Evolutionary conservation across 2,797 vertebrate genomes (phyloP), one percentile per base, ranked within the genome.

Genomic region (Sparus aurata): DNA sequence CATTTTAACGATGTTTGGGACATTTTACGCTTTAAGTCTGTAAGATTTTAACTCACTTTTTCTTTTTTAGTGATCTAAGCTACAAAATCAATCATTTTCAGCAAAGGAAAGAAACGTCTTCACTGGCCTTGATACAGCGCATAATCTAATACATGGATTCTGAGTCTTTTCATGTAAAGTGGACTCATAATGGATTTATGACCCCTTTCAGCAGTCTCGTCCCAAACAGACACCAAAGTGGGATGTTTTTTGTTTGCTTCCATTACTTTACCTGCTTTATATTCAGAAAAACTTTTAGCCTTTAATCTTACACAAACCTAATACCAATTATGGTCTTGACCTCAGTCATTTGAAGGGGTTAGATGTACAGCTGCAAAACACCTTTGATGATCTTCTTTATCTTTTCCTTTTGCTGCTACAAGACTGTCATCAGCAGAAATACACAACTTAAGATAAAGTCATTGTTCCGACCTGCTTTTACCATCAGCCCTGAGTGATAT

Each of bases 111-210:
- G 9, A 45, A 58, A 62, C 5, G 0, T 45, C 9, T 49, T 53
- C 57, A 45, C 18, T 69, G 23, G 0, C 6, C 6, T 73, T 57
- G 60, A 64, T 46, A 60, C 18, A 76, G 45, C 3, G 30, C n/a
- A 45, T 76, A 12, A 17, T 5, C 30, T 12, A 43, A 41, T 38
- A 61, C 20, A 62, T 75, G n/a, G 68, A 65, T 75, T 59, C 38
- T 73, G 41, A 55, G 11, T 62, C 45, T 57, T 23, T 30, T 64
- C 34, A 58, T 46, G 34, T 20, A 20, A 68, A 59, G 16, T 45
- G 49, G 23, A 45, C 30, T 46, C 12, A 67, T 22, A 49, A 69
- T n/a, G 22, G 9, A 65, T 20, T 3, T 5, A 0, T 55, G 49
- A 54, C 25, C 27, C 34, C 62, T 60, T 65, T 15, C 18, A 57